A percentile compares a stretch with the other conserved stretches of the same genome.
Evolutionary conservation across 2,797 vertebrate species (phyloP).

Genomic region (Alfaro cultratus): DNA sequence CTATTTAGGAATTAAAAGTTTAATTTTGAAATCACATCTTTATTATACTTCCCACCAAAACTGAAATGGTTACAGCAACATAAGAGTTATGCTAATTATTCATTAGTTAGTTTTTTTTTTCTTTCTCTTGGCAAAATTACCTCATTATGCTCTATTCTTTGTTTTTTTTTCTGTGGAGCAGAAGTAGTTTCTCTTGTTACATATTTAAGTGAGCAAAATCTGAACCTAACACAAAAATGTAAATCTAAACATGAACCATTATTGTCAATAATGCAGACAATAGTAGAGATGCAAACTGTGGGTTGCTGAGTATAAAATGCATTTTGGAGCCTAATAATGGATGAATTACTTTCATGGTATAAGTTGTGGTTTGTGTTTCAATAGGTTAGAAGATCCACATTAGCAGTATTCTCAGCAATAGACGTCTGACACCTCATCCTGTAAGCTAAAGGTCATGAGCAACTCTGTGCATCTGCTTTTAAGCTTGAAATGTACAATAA

Average conservation of each 20-base stretch:
- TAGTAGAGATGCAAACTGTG: not conserved
- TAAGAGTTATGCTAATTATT: not conserved
- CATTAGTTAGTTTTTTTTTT: not conserved
- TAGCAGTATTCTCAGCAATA: not conserved
- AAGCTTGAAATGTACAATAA: not conserved
- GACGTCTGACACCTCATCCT: not conserved
- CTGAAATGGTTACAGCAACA: not conserved
- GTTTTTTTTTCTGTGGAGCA: not conserved
- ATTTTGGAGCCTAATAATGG: not conserved
- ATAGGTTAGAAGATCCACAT: not conserved
- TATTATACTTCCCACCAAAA: constrained; percentile 20
- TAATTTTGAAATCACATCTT: constrained; percentile 48
- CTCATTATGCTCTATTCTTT: not conserved
- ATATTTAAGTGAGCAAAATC: not conserved
- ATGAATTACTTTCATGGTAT: not conserved
- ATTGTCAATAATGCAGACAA: not conserved
- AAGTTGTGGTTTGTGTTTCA: not conserved
- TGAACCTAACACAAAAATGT: not conserved
- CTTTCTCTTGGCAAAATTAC: not conserved
- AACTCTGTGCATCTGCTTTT: not conserved
- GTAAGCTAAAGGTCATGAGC: not conserved
- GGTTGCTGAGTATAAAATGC: not conserved
- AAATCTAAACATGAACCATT: not conserved
- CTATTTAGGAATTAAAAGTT: constrained; percentile 47
- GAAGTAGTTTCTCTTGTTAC: not conserved